Evolutionary conservation across 2,797 vertebrate species (phyloP).

Genomic region (Florisuga fusca): DNA sequence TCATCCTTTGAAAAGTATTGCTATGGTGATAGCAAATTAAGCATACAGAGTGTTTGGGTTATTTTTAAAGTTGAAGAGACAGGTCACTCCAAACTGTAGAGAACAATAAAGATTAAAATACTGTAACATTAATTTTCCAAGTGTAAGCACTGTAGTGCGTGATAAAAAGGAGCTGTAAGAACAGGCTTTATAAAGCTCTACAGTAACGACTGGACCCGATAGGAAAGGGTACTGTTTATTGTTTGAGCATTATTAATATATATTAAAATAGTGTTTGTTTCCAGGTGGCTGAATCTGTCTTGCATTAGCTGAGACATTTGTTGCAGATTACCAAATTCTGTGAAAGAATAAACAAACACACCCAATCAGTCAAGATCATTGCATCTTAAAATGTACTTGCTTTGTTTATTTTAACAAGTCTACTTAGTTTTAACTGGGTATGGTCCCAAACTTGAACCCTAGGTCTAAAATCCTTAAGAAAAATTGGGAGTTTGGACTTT

Average conservation of each 20-base stretch:
- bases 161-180: not conserved
- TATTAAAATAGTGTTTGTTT: constrained; percentile 32
- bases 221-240: not conserved
- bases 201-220: not conserved
- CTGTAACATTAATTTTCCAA: not conserved
- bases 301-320: not conserved
- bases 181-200: not conserved
- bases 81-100: constrained; percentile 1
- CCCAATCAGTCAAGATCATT: not conserved
- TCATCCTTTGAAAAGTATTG: constrained; percentile 35
- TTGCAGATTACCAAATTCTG: not conserved
- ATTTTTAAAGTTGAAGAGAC: constrained; percentile 33
- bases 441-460: constrained; percentile 6
- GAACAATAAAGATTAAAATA: constrained; percentile 21
- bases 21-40: constrained; percentile 44
- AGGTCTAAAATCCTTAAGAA: constrained; percentile 1
- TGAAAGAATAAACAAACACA: constrained; percentile 5
- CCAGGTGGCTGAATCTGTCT: not conserved
- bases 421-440: constrained; percentile 12
- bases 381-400: not conserved
- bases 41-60: not conserved
- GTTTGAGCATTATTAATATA: not conserved
- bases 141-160: not conserved
- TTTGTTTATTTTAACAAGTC: constrained; percentile 24
- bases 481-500: constrained; percentile 6